These are phyloP conservation scores for Rhyacichthys aspro DNA, from an alignment of 2,797 vertebrate genomes.

Conservation along the genomic window DNA sequence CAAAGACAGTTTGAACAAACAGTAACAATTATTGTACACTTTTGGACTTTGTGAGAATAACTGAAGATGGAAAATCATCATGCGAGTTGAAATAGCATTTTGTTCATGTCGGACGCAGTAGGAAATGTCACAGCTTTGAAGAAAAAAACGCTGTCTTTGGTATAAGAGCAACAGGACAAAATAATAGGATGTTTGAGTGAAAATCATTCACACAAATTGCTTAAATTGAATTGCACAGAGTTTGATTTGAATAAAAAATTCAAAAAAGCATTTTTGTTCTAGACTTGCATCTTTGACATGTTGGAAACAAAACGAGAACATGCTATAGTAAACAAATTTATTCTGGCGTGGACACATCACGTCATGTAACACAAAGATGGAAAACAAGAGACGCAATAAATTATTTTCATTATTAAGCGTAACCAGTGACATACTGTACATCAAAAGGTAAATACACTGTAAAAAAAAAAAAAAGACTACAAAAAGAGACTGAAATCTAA, in stretches of 20 bases:
- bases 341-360: constrained; percentile 89
- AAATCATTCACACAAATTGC: constrained; percentile 78
- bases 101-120: constrained; percentile 54
- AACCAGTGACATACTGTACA: constrained; percentile 96
- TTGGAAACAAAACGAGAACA: constrained; percentile 75
- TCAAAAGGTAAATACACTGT: constrained; percentile 87
- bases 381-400: constrained; percentile 95
- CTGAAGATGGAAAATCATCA: constrained; percentile 46
- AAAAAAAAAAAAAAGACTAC: constrained; percentile 78
- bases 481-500: constrained; percentile 69
- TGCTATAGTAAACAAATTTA: constrained; percentile 95
- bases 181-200: constrained; percentile 29
- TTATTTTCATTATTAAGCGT: constrained; percentile 94
- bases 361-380: constrained; percentile 89
- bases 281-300: constrained; percentile 79
- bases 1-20: constrained; percentile 24
- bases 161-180: constrained; percentile 80
- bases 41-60: constrained; percentile 47
- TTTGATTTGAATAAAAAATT: constrained; percentile 83
- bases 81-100: constrained; percentile 28
- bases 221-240: constrained; percentile 85
- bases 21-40: constrained; percentile 47
- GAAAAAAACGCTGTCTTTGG: constrained; percentile 85
- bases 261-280: constrained; percentile 68
- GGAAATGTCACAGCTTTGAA: constrained; percentile 63